Evolutionary conservation across 92 coral and sea anemone species (phyloP).

Genomic region (Porites cylindrica): DNA sequence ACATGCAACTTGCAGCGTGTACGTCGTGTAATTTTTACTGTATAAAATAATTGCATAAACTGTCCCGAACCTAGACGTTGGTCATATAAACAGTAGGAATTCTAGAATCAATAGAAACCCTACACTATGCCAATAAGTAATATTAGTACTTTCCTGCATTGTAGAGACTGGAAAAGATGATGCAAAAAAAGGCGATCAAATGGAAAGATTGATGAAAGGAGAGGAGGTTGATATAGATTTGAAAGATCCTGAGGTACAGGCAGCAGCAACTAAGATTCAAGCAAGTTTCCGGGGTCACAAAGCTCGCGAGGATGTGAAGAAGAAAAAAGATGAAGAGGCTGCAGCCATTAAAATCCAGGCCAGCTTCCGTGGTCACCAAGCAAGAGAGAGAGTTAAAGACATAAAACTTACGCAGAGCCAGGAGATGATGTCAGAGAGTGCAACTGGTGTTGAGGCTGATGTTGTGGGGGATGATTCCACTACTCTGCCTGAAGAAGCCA

Average conservation of each 20-base stretch:
- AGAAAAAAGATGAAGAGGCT: conserved; percentile 78
- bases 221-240: conserved; percentile 88
- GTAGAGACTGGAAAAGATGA: conserved; percentile 94
- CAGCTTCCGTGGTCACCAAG: conserved; percentile 73
- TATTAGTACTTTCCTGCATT: background rate
- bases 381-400: conserved; percentile 76
- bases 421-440: conserved; percentile 43
- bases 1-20: too few species aligned
- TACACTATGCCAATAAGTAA: too few species aligned
- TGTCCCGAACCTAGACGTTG: too few species aligned
- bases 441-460: background rate
- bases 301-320: conserved; percentile 85
- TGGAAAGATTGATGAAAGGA: conserved; percentile 85
- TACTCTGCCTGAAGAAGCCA: conserved; percentile 5
- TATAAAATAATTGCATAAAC: too few species aligned
- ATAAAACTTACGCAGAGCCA: conserved; percentile 59
- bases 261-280: conserved; percentile 91
- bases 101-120: too few species aligned
- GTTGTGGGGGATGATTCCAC: background rate
- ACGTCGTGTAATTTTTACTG: too few species aligned
- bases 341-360: conserved; percentile 81
- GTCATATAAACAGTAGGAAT: too few species aligned
- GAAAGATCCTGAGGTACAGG: conserved; percentile 81
- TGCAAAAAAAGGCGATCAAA: conserved; percentile 86
- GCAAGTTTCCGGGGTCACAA: conserved; percentile 95